Conservation (phyloP, 2,888 invertebrate genomes). For the Drosophila atripex region DNA sequence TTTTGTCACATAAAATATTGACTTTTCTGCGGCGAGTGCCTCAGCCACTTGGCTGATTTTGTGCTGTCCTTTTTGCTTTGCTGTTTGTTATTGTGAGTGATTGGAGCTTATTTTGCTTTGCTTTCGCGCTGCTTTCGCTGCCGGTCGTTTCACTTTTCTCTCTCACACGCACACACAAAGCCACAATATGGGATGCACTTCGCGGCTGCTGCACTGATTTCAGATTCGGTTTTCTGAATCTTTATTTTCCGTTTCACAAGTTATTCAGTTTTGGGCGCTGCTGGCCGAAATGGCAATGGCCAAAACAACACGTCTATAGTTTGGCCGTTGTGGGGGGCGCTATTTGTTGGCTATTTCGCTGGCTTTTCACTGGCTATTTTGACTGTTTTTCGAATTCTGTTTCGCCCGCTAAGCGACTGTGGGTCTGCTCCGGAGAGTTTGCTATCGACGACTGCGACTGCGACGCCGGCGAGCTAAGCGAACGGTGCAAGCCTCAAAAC, state of each 20-base stretch:
- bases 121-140: conserved; percentile 73
- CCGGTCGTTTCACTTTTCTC: conserved; percentile 74
- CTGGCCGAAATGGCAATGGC: not conserved
- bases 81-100: conserved; percentile 16
- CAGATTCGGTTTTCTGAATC: not conserved
- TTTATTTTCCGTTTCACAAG: not conserved
- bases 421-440: conserved; percentile 83
- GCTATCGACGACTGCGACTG: conserved; percentile 82
- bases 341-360: conserved; percentile 11
- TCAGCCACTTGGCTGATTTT: conserved; percentile 18
- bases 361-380: conserved; percentile 34
- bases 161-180: conserved; percentile 27
- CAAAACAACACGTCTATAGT: conserved; percentile 1
- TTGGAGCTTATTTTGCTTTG: conserved; percentile 55
- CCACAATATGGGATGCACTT: conserved; percentile 57
- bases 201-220: conserved; percentile 49
- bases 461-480: conserved; percentile 17
- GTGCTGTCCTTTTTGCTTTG: conserved; percentile 23
- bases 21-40: conserved; percentile 11
- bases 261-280: not conserved
- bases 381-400: conserved; percentile 34
- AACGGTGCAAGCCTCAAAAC: conserved; percentile 7
- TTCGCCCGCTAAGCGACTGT: conserved; percentile 72
- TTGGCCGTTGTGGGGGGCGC: not conserved
- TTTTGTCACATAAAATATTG: conserved; percentile 10